phyloP scores from a whole-genome alignment of 92 coral and sea anemone species.

The Umimayanthus chanpuru region DNA sequence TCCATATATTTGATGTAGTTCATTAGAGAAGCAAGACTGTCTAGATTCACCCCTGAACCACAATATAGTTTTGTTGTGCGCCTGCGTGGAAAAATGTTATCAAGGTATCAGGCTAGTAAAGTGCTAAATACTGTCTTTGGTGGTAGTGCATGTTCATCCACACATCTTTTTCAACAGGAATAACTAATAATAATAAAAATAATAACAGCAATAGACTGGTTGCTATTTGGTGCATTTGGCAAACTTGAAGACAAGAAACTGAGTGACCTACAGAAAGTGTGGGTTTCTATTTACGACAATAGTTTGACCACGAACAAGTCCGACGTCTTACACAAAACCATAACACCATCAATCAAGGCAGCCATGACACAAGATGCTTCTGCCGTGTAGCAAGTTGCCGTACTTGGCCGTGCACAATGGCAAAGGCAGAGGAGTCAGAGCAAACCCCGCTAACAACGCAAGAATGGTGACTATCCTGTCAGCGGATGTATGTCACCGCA shows the following conservation, averaged over 20 bases:
- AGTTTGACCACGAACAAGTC: constrained; percentile 41
- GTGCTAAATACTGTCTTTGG: too few species aligned
- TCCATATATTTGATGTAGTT: too few species aligned
- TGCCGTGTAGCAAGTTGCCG: neutral
- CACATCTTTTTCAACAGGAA: too few species aligned
- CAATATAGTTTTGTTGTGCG: too few species aligned
- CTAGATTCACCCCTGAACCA: too few species aligned
- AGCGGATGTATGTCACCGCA: neutral
- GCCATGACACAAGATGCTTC: constrained; percentile 8
- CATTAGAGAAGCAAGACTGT: too few species aligned
- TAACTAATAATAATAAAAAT: too few species aligned
- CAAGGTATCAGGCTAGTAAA: too few species aligned
- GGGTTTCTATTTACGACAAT: constrained; percentile 46
- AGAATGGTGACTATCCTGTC: constrained; percentile 7
- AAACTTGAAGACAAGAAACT: constrained; percentile 3
- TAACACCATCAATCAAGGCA: constrained; percentile 27
- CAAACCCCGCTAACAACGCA: neutral
- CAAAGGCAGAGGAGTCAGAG: neutral
- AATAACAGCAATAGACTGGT: too few species aligned
- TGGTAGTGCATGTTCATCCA: too few species aligned
- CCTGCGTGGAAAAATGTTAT: too few species aligned
- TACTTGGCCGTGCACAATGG: neutral
- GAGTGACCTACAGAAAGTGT: constrained; percentile 28
- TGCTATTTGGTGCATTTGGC: neutral
- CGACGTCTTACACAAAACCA: constrained; percentile 31